Conservation (phyloP, 2,113 vertebrate species). For the Spheniscus mendiculus region DNA sequence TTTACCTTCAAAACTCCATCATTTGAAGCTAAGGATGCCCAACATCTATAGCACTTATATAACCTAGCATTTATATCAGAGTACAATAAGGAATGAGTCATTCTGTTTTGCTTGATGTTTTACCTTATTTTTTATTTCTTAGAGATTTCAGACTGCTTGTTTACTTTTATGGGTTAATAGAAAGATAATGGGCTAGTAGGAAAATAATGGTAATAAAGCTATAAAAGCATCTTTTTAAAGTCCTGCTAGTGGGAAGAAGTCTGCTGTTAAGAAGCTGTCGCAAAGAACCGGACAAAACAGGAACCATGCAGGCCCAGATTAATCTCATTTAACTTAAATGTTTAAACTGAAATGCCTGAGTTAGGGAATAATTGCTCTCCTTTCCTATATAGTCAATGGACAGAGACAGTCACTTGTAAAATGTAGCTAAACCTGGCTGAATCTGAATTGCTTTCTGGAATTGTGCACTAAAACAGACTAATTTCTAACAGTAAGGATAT, state of each 20-base stretch:
- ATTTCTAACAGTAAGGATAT: neutral
- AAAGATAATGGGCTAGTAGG: neutral
- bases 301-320: neutral
- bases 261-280: neutral
- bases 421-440: neutral
- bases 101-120: neutral
- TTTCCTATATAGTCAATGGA: neutral
- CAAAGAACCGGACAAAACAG: neutral
- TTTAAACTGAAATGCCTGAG: neutral
- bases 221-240: neutral
- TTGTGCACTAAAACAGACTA: neutral
- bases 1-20: neutral
- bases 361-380: neutral
- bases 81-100: neutral
- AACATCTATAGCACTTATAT: neutral
- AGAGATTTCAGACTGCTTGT: neutral
- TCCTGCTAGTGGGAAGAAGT: neutral
- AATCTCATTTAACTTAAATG: neutral
- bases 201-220: neutral
- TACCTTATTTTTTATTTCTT: neutral
- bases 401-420: neutral
- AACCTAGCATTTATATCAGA: neutral
- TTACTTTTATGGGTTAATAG: neutral
- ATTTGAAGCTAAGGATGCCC: neutral
- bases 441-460: neutral